Evolutionary conservation across 2,888 invertebrate genomes (phyloP), one percentile per base, ranked within the genome.

Genomic region (Danaus chrysippus): DNA sequence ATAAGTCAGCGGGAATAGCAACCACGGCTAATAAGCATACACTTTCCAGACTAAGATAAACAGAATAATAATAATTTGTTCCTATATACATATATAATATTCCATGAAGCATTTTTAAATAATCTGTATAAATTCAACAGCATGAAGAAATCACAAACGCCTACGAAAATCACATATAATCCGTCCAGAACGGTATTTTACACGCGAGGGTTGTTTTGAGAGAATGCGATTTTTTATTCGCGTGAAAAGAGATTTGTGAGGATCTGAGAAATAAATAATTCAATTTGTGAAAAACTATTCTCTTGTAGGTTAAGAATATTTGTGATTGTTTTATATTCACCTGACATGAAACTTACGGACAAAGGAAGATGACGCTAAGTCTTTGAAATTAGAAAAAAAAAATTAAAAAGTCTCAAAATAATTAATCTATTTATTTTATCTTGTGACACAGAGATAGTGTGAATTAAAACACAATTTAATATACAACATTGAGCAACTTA

Each of bases 101-200:
- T 15, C 13, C 17, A 13, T 17, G n/a, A 49, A 10, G 17, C 49
- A 9, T 17, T 15, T 15, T 49, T 49, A 17, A 17, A 49, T 49
- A 17, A 49, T 49, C 49, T 49, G 49, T 49, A 10, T 49, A 34
- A 34, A 49, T 49, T 49, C 60, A 54, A 58, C 56, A 59, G 61
- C 57, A 61, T 57, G 61, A 67, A 62, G 59, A 64, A 61, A 64
- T 43, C 64, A 58, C 46, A 60, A 55, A 56, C 57, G 58, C 65
- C 62, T 59, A 61, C 56, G 49, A 42, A 61, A 65, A 67, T 65
- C 65, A 56, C 65, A 54, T 58, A 54, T 70, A 69, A 70, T 68
- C 70, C 70, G 63, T 56, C 53, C 52, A 58, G 59, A 68, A 63
- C 59, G 66, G 65, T 63, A 67, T 69, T 68, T 64, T 63, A 63